Base-by-base conservation (phyloP, 2,797 vertebrate species). In the Myripristis jacobus region DNA sequence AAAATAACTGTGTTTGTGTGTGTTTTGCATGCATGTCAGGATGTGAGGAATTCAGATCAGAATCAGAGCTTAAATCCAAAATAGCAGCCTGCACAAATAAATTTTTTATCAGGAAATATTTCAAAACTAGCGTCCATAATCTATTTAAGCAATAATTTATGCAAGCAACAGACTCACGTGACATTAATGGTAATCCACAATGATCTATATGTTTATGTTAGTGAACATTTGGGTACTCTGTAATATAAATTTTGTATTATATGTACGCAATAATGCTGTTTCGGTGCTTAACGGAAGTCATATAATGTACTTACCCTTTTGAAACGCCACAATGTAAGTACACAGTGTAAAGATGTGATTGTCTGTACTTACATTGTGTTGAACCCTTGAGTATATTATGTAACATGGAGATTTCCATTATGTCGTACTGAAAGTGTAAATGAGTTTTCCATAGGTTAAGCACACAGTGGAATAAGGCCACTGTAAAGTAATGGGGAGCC, bases 361-460 rank as follows among this genome's bases (percentile, higher is more conserved):
- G n/a, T n/a, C 53, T 51, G 48, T 38, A 12, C 52, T 31, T 31
- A 31, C 29, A 31, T 31, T 31, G 29, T 48, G 18, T 52, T 1
- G 0, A 34, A 6, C 46, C 21, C 31, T 48, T 50, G 31, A 36
- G 24, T 19, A 36, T 46, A 31, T 66, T 55, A 66, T 55, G 57
- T 50, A 58, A 70, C 15, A 55, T 48, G 0, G 3, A 57, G 1
- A 50, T 54, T 19, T n/a, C 38, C 13, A 34, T 16, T 5, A 36
- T 57, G 46, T 51, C 18, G 3, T 56, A 10, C 1, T 34, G 8
- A 9, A 73, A 48, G 36, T 75, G 27, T 68, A 61, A 43, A 66
- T 22, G 2, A 52, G 53, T 63, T 66, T 10, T 62, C 7, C 12
- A 6, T 38, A 65, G 36, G 47, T n/a, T 34, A 0, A 29, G 48